phyloP scores from a whole-genome alignment of 2,797 vertebrate species.

The Tympanoctomys barrerae region DNA sequence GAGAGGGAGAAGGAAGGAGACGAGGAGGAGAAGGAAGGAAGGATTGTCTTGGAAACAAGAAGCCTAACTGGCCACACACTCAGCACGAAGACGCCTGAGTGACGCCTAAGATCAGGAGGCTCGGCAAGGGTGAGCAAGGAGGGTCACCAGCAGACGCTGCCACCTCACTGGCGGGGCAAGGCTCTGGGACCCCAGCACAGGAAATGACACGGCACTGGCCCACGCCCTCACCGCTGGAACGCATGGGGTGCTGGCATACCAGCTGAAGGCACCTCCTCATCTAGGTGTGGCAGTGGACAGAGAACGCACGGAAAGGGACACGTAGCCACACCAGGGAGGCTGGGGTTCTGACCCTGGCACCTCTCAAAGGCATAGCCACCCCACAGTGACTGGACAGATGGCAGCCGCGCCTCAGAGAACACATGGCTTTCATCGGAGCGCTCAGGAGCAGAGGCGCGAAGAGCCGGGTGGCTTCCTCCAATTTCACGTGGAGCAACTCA shows the following conservation, averaged over 20 bases:
- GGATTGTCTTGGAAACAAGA: background rate
- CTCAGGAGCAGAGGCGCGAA: background rate
- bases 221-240: accelerated
- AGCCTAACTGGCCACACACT: accelerated
- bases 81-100: background rate
- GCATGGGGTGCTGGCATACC: accelerated
- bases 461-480: background rate
- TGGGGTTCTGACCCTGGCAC: background rate
- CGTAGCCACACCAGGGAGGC: accelerated
- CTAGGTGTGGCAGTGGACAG: too few species aligned
- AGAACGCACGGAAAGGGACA: background rate
- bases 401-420: background rate
- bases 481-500: background rate
- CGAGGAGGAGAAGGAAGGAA: background rate
- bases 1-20: background rate
- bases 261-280: too few species aligned
- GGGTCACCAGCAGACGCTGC: background rate
- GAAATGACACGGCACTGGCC: background rate
- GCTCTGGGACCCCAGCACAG: background rate
- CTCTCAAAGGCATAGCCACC: background rate
- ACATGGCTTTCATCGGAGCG: accelerated
- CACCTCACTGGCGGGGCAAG: background rate
- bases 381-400: background rate
- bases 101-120: background rate
- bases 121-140: background rate